These are phyloP conservation scores for Limnephilus lunatus DNA, from an alignment of 2,888 invertebrate species.

Conservation along the genomic window DNA sequence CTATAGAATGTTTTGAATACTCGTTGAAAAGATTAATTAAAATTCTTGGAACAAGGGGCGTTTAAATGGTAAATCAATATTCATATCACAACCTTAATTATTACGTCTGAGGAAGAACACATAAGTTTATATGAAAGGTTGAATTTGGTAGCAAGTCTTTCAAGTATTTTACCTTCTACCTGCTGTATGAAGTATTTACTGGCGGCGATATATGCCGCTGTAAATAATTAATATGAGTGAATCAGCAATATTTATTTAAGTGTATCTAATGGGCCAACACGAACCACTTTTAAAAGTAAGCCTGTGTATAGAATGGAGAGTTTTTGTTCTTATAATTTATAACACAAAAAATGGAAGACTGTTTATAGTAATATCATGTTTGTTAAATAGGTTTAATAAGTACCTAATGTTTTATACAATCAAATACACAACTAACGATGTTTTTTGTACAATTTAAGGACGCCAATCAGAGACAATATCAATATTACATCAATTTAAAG, in stretches of 20 bases:
- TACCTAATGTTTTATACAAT: neutral
- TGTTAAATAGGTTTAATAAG: neutral
- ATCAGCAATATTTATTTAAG: conserved; percentile 33
- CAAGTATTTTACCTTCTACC: neutral
- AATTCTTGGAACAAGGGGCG: conserved; percentile 37
- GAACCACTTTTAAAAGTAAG: neutral
- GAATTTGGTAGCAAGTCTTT: conserved; percentile 47
- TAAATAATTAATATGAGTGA: conserved; percentile 28
- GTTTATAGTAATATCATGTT: neutral
- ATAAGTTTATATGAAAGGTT: conserved; percentile 11
- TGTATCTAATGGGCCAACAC: neutral
- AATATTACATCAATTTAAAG: neutral
- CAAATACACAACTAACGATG: neutral
- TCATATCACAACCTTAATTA: conserved; percentile 49
- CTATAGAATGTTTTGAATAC: neutral
- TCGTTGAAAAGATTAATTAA: conserved; percentile 40
- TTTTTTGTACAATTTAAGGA: neutral
- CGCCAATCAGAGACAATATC: too few species aligned
- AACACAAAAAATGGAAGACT: conserved; percentile 2
- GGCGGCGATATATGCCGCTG: neutral
- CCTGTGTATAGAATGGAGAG: neutral
- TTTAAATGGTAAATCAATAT: conserved; percentile 45
- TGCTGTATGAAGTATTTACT: neutral
- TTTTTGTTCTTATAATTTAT: neutral
- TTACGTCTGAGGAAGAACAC: conserved; percentile 29